phyloP scores from a whole-genome alignment of 2,888 invertebrate genomes.

The Petrolisthes manimaculis region DNA sequence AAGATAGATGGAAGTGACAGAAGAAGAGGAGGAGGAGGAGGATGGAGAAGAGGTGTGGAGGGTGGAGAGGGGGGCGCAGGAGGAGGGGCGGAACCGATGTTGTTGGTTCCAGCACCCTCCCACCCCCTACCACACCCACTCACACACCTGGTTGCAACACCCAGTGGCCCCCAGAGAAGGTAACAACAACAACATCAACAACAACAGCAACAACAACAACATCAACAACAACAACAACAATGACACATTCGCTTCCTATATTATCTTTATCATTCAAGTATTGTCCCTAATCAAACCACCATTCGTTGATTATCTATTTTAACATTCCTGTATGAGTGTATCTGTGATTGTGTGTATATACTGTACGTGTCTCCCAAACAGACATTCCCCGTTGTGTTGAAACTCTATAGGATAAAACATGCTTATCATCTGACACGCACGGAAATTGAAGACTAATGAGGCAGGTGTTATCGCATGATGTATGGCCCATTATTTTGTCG shows the following conservation, averaged over 20 bases:
- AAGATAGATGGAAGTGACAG: not conserved
- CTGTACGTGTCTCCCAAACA: no score
- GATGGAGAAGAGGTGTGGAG: not conserved
- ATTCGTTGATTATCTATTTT: no score
- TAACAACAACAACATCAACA: no score
- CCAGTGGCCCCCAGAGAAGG: not conserved
- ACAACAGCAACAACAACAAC: no score
- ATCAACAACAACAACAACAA: no score
- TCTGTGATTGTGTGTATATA: no score
- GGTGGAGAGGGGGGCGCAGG: not conserved
- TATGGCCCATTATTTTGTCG: not conserved
- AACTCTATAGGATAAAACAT: no score
- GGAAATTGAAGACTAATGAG: not conserved
- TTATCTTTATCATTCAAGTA: no score
- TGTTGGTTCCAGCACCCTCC: not conserved
- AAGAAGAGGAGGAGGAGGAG: not conserved
- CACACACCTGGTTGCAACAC: conserved; percentile 1
- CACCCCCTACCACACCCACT: not conserved
- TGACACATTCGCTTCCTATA: no score
- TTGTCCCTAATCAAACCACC: no score
- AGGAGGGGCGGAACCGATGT: not conserved
- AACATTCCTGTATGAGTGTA: no score
- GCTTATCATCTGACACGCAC: not conserved
- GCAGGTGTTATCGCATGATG: not conserved
- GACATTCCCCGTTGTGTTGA: no score